These are phyloP conservation scores for Orestias chungarensis DNA, from an alignment of 2,797 vertebrate genomes.

Conservation along the genomic window DNA sequence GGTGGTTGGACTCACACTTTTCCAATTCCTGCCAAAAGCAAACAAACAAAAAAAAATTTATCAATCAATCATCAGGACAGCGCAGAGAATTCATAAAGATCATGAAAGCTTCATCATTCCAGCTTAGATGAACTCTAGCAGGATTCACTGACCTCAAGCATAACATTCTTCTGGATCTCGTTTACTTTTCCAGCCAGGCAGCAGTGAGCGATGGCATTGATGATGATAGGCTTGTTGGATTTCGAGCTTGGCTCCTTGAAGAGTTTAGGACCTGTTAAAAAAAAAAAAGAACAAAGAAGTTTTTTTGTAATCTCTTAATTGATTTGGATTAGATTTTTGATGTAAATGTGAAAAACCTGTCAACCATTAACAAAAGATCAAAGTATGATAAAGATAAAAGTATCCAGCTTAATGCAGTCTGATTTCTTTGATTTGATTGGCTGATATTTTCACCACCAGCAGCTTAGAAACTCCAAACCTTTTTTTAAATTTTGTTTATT, in stretches of 20 bases:
- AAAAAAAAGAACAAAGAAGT: not conserved
- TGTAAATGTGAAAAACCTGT: not conserved
- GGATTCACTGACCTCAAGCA: conserved; percentile 86
- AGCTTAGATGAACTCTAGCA: not conserved
- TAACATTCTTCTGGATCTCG: conserved; percentile 90
- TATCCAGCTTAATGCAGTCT: too few species aligned
- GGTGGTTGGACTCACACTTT: conserved; percentile 97
- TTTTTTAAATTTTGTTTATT: too few species aligned
- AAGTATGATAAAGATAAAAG: too few species aligned
- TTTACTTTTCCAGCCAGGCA: conserved; percentile 98
- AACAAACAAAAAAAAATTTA: not conserved
- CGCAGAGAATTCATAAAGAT: not conserved
- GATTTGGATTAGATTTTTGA: not conserved
- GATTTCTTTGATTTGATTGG: not conserved
- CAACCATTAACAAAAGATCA: too few species aligned
- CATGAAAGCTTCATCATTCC: not conserved
- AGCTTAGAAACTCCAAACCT: not conserved
- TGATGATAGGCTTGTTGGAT: conserved; percentile 98
- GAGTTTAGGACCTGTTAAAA: conserved; percentile 89
- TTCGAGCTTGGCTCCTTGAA: conserved; percentile 98
- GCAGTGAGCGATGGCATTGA: conserved; percentile 96
- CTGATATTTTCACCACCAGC: not conserved
- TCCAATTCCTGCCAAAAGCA: conserved; percentile 87
- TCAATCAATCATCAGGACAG: not conserved
- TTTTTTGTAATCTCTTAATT: not conserved